Percentiles rank a stretch among this genome's conserved stretches.
Conservation (phyloP, 2,113 vertebrate genomes). For the Callionymus lyra region DNA sequence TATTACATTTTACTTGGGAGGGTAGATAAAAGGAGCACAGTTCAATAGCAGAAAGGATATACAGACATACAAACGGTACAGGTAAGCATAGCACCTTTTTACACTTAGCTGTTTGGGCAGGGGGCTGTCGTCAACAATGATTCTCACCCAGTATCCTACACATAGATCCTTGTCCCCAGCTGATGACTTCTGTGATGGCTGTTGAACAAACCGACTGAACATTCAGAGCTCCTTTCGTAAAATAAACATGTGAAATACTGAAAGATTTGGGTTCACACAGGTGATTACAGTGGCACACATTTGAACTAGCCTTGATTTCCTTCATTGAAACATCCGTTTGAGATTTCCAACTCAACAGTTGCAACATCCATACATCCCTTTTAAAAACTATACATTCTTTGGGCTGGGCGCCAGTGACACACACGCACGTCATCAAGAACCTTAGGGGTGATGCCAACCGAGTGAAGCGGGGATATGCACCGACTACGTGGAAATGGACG, state of each 20-base stretch:
- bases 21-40: slow-evolving; percentile 61
- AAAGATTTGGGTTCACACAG: slow-evolving; percentile 11
- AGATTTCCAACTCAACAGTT: no score
- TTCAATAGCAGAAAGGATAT: slow-evolving; percentile 51
- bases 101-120: slow-evolving; percentile 41
- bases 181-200: slow-evolving; percentile 6
- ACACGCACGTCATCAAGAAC: slow-evolving; percentile 26
- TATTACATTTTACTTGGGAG: slow-evolving; percentile 56
- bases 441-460: slow-evolving; percentile 28
- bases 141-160: slow-evolving; percentile 35
- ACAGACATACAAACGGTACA: slow-evolving; percentile 58
- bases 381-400: slow-evolving; percentile 62
- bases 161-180: slow-evolving; percentile 10
- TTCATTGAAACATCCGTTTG: slow-evolving; percentile 41
- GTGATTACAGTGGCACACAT: slow-evolving; percentile 13
- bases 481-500: no score
- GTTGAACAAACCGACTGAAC: slow-evolving; percentile 15
- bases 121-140: slow-evolving; percentile 7
- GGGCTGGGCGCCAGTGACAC: slow-evolving; percentile 59
- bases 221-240: slow-evolving; percentile 28
- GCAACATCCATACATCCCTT: slow-evolving; percentile 60
- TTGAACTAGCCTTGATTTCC: slow-evolving; percentile 32
- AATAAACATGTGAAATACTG: slow-evolving; percentile 23
- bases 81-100: slow-evolving; percentile 62
- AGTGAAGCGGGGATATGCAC: slow-evolving; percentile 17